phyloP scores from a whole-genome alignment of 2,113 vertebrate species.

The Spea bombifrons region DNA sequence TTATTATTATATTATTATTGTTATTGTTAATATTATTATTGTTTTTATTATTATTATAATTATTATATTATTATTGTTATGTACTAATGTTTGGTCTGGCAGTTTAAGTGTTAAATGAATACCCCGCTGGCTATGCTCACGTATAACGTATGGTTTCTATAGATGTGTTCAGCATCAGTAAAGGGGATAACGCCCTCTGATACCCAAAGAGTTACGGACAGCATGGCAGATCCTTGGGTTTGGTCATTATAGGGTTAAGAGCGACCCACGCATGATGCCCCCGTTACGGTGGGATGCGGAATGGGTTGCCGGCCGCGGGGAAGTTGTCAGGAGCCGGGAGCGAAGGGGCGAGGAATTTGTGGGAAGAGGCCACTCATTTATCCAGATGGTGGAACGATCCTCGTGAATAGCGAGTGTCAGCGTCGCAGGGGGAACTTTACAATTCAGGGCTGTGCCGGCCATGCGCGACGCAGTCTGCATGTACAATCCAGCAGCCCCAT shows the following conservation, averaged over 20 bases:
- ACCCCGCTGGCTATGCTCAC: no score
- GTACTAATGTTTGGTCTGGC: neutral
- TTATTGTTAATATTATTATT: no score
- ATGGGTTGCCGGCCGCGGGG: conserved; percentile 15
- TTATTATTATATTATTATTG: no score
- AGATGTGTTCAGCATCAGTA: no score
- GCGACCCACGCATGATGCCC: neutral
- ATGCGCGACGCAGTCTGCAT: conserved; percentile 58
- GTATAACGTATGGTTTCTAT: no score
- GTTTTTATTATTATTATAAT: no score
- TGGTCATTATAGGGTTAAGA: neutral
- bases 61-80: no score
- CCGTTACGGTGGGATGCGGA: neutral
- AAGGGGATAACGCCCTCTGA: no score
- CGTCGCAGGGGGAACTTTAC: conserved; percentile 61
- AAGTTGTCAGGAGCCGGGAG: conserved; percentile 35
- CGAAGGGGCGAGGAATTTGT: conserved; percentile 51
- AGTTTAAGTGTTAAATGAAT: no score
- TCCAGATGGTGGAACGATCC: conserved; percentile 64
- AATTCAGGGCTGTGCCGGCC: conserved; percentile 62
- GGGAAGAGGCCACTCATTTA: conserved; percentile 61
- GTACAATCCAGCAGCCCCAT: conserved; percentile 59
- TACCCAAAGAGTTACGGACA: no score
- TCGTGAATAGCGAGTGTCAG: conserved; percentile 67
- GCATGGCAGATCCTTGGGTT: no score